Evolutionary conservation across 2,888 invertebrate genomes (phyloP), one percentile per base, ranked within the genome.

Genomic region (Melanophora roralis): DNA sequence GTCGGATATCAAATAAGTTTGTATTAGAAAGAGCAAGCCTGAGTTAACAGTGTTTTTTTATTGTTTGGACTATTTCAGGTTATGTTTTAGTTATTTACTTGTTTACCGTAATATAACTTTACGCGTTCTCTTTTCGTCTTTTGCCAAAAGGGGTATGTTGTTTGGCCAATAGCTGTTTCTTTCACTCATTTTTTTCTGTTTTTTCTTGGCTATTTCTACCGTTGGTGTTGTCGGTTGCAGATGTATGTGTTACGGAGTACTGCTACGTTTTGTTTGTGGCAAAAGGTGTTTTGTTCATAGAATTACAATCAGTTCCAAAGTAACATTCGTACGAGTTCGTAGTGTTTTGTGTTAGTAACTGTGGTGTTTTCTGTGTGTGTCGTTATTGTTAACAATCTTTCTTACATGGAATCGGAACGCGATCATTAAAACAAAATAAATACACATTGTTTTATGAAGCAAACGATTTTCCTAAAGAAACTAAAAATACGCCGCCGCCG

Each of bases 281-380:
- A 78, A 85, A 82, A 86, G 87, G 85, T 87, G 86, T 85, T 85
- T 84, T 78, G 74, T 79, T 67, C 79, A 78, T 62, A 74, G 81
- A 83, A 83, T 73, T 81, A 81, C 85, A 86, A 84, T 89, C 89
- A 89, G 89, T 89, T 88, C 83, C 84, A 87, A 88, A 88, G 87
- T 88, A 87, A 87, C 89, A 85, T 88, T 89, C 89, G 86, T 87
- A 86, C 88, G 88, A 87, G 77, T 79, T 81, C 76, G 84, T 86
- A 85, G 85, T 86, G 84, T 82, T 83, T 83, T 83, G 83, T 87
- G 67, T n/a, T n/a, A n/a, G n/a, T 76, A 64, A 75, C 32, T 68
- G 75, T 85, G 86, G 74, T 57, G 71, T 69, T 55, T 53, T 60
- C 23, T 40, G 65, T 65, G 51, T 77, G 59, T 72, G 32, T 62